phyloP scores from a whole-genome alignment of 2,888 invertebrate genomes.

The Camptogramma bilineatum region DNA sequence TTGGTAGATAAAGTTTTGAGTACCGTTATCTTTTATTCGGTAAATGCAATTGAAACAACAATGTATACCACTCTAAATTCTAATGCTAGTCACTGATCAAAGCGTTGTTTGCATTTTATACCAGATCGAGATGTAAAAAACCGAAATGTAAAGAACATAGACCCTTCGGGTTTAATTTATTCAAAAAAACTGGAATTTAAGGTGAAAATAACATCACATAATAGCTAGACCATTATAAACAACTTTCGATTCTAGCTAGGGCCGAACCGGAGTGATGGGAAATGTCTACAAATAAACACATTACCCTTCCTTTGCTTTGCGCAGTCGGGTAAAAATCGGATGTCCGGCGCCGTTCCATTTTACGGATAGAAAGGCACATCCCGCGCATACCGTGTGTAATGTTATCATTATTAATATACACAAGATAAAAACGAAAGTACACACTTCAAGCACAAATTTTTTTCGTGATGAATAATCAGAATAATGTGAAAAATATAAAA shows the following conservation, averaged over 20 bases:
- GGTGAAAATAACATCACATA: constrained; percentile 23
- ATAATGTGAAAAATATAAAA: no score
- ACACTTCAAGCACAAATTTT: background rate
- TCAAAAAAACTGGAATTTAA: constrained; percentile 18
- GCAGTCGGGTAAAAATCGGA: no score
- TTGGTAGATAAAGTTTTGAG: constrained; percentile 13
- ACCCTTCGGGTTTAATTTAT: constrained; percentile 8
- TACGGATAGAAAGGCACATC: constrained; percentile 37
- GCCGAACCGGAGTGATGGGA: constrained; percentile 35
- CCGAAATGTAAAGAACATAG: background rate
- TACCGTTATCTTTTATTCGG: constrained; percentile 3
- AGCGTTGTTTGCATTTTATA: no score
- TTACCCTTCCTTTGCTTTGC: no score
- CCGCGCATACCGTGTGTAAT: constrained; percentile 9
- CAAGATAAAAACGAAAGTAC: constrained; percentile 4
- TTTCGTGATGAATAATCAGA: no score
- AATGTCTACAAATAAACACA: constrained; percentile 35
- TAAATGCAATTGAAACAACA: background rate
- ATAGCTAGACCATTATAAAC: constrained; percentile 21
- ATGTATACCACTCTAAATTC: background rate
- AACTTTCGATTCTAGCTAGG: constrained; percentile 33
- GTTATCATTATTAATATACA: background rate
- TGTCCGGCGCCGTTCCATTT: constrained; percentile 34
- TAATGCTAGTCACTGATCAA: no score
- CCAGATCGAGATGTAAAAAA: background rate